Conservation (phyloP, 2,113 vertebrate genomes). For the Mionectes macconnelli region DNA sequence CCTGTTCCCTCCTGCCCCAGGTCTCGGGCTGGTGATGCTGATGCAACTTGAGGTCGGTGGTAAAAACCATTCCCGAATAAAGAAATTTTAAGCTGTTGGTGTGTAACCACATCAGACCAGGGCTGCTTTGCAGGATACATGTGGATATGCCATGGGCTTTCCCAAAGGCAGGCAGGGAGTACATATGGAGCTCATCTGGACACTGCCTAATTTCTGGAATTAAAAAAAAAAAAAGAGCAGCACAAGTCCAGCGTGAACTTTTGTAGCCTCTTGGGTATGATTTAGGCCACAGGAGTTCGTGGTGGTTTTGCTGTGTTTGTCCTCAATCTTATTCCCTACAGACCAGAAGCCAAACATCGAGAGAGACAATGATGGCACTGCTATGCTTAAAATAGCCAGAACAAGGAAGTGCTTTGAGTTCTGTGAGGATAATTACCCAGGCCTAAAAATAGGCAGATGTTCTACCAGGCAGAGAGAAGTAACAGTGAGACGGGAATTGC, state of each 20-base stretch:
- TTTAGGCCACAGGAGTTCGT: not conserved
- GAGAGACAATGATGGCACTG: not conserved
- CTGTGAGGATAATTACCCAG: constrained; percentile 13
- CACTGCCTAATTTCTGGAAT: not conserved
- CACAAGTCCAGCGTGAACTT: not conserved
- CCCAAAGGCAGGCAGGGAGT: not conserved
- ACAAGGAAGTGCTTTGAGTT: constrained; percentile 10
- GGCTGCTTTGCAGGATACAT: not conserved
- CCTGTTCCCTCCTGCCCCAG: not conserved
- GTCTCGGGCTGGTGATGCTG: not conserved
- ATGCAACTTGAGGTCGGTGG: accelerated
- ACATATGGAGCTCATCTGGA: constrained; percentile 19
- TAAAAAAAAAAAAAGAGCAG: not conserved
- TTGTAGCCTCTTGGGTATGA: not conserved
- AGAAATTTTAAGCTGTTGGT: not conserved
- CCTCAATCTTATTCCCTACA: not conserved
- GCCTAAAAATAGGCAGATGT: constrained; percentile 36
- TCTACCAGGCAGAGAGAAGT: not conserved
- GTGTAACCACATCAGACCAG: not conserved
- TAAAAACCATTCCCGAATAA: not conserved
- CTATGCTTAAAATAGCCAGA: constrained; percentile 19
- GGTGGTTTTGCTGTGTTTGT: not conserved
- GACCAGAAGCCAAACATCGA: not conserved
- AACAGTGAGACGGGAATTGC: not conserved
- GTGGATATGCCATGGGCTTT: not conserved